Base-by-base conservation (phyloP, 1,140 invertebrate genomes). In the Acromyrmex heyeri region DNA sequence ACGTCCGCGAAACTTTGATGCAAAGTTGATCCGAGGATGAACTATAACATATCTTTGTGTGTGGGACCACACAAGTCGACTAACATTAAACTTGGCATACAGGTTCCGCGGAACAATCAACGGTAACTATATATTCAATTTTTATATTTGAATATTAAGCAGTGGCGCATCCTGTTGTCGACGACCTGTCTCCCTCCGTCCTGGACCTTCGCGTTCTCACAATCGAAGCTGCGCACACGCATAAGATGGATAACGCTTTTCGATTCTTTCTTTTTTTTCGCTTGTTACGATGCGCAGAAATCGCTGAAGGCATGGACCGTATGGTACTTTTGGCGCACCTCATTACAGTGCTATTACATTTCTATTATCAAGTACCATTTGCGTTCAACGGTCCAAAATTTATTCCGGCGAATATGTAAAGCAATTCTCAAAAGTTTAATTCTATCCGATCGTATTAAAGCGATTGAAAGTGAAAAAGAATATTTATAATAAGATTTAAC, bases 101-200 rank as follows among this genome's bases (percentile, higher is more conserved):
- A 88, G 91, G 87, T 69, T 91, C 44, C 77, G 75, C 85, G 65
- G 88, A 21, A 92, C 88, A 91, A 93, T 91, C 91, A 91, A 86
- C 87, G 88, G 91, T 93, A 93, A 93, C 86, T 86, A 85, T 91
- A 92, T 92, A 93, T 93, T 93, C 92, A 93, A 93, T 93, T 93
- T 93, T 91, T 88, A 69, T 87, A 91, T 91, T 81, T 85, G 92
- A 93, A 93, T 93, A 91, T 93, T 91, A 93, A 93, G 85, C 91
- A 88, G 91, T 57, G 30, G 64, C 86, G 72, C 64, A 90, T 90
- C 88, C 57, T 64, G 81, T 91, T 90, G 86, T 77, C 83, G 61
- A 76, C 87, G 85, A 88, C 57, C 44, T 61, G 53, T 27, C 75
- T 48, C 10, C 53, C 85, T 55, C 38, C 48, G 6, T 30, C 48